Evolutionary conservation across 2,113 vertebrate genomes (phyloP).

Genomic region (Cinclus mexicanus): DNA sequence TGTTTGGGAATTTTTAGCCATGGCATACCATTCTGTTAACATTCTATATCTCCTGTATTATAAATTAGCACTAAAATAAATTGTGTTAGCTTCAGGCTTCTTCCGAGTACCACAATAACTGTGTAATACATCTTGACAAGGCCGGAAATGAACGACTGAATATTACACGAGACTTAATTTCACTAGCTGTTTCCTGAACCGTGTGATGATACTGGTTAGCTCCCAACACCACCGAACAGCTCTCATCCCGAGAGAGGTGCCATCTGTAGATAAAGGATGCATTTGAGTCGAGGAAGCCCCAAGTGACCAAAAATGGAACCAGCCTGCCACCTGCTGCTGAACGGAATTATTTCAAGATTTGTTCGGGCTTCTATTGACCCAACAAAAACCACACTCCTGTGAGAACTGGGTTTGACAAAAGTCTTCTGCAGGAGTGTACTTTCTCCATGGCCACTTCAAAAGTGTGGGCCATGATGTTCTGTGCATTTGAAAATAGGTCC

Average conservation of each 20-base stretch:
- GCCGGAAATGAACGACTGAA: neutral
- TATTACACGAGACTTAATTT: neutral
- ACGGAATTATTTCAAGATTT: neutral
- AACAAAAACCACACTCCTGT: rapidly evolving
- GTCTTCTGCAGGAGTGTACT: neutral
- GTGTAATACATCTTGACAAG: neutral
- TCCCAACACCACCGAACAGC: neutral
- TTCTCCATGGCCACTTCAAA: neutral
- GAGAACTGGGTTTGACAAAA: neutral
- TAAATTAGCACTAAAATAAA: neutral
- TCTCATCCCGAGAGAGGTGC: neutral
- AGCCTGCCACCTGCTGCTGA: slow-evolving; percentile 65
- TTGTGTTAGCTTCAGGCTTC: neutral
- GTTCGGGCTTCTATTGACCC: neutral
- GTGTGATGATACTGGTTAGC: neutral
- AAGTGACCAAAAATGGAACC: neutral
- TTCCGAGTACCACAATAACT: neutral
- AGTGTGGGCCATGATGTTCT: neutral
- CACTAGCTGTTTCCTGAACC: neutral
- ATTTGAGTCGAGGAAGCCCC: neutral
- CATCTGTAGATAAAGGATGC: neutral
- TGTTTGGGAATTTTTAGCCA: neutral
- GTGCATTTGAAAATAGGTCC: neutral
- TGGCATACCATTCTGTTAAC: neutral
- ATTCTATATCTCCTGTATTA: neutral